Evolutionary conservation across 2,888 invertebrate genomes (phyloP), one percentile per base, ranked within the genome.

Genomic region (Julus scandinavius): DNA sequence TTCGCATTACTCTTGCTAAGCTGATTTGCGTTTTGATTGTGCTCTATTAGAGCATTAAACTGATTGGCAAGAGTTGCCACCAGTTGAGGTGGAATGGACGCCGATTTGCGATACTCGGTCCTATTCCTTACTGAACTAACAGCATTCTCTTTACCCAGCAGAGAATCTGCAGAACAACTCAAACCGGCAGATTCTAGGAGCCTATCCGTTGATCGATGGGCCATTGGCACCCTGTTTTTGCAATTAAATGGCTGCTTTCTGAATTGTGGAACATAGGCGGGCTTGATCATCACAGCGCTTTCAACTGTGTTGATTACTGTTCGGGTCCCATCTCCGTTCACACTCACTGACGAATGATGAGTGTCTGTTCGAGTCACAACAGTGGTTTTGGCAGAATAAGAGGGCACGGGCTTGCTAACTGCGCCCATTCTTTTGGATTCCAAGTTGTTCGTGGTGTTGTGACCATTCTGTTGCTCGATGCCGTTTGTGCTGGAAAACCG

Each of bases 11-110:
- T 88, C 85, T 84, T 20, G n/a, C 45, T 58, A 54, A 49, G 20
- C 17, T 87, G 50, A 7, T 54, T 58, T 9, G 54, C 50, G n/a
- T 54, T 87, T 58, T 89, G 87, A 38, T 89, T 86, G 45, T 89
- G 87, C 50, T 89, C 87, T 58, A 90, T 90, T 13, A 90, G 86
- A n/a, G 95, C 94, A 91, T 96, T 95, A 91, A 95, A 96, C 91
- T 95, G 95, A 90, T 94, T 94, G 0, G 95, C 95, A 89, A 96
- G 92, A 91, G 95, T 94, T 86, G 95, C 94, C 58, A 96, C 96
- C 58, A 86, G 63, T 40, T 88, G 93, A 92, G 89, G 89, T 7
- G 89, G 89, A 87, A 89, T 87, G 17, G 87, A 87, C 9, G 83
- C 87, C 11, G 87, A 87, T 49, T 87, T 87, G n/a, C 87, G 72